These are phyloP conservation scores for Baryphthengus martii DNA, from an alignment of 2,113 vertebrate genomes.

Conservation along the genomic window DNA sequence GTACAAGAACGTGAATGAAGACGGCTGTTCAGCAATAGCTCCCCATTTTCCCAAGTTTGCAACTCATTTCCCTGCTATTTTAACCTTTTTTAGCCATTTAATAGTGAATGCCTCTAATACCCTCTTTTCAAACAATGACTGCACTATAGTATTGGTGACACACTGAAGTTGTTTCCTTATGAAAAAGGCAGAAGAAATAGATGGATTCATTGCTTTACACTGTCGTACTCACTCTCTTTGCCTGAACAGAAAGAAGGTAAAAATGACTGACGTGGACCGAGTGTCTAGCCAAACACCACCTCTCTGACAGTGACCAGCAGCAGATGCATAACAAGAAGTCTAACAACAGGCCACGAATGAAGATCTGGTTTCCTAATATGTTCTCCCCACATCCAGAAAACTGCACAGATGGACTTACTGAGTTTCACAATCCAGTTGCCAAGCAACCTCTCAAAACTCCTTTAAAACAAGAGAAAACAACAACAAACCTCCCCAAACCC, in stretches of 20 bases:
- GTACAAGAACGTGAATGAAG: neutral
- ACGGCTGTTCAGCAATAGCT: neutral
- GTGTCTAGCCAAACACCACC: neutral
- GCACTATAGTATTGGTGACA: neutral
- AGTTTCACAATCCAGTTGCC: neutral
- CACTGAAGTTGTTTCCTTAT: neutral
- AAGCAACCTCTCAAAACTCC: neutral
- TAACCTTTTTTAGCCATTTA: neutral
- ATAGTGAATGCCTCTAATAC: neutral
- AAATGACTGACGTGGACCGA: rapidly evolving
- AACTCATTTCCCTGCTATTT: neutral
- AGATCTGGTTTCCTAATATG: neutral
- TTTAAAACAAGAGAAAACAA: neutral
- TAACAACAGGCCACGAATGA: neutral
- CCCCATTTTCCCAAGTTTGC: neutral
- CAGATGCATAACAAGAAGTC: neutral
- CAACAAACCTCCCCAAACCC: neutral
- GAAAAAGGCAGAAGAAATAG: neutral
- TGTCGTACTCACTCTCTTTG: neutral
- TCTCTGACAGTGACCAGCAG: neutral
- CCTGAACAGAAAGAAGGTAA: neutral
- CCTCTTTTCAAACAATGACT: neutral
- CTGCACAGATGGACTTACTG: neutral
- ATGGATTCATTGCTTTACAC: neutral
- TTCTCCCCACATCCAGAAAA: neutral